Evolutionary conservation across 2,113 vertebrate genomes (phyloP).

Genomic region (Malurus alboscapulatus): DNA sequence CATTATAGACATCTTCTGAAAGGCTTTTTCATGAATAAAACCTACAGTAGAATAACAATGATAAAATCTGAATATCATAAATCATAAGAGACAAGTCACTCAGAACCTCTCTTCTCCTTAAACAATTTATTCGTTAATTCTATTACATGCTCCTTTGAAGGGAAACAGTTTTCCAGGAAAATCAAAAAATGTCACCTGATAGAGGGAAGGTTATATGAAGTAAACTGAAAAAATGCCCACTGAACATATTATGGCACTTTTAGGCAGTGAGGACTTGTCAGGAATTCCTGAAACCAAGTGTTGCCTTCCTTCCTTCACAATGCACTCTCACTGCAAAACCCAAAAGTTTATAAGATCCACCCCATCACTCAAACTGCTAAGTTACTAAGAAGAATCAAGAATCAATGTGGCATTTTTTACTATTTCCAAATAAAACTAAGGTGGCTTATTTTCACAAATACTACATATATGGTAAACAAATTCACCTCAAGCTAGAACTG

Average conservation of each 20-base stretch:
- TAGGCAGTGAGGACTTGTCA: not conserved
- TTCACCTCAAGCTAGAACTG: not conserved
- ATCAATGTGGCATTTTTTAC: not conserved
- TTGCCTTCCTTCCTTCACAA: not conserved
- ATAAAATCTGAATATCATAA: not conserved
- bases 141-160: not conserved
- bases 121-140: not conserved
- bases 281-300: not conserved
- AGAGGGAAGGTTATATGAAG: not conserved
- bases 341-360: not conserved
- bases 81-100: not conserved
- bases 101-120: not conserved
- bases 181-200: not conserved
- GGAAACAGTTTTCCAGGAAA: not conserved
- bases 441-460: not conserved
- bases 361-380: rapidly evolving
- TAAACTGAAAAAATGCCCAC: not conserved
- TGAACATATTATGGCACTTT: not conserved
- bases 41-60: not conserved
- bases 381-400: not conserved
- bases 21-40: not conserved
- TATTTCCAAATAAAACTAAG: not conserved
- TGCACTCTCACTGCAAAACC: not conserved
- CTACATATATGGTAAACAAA: not conserved
- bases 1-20: not conserved